Conservation (phyloP, 2,113 vertebrate genomes). For the Proterorhinus semilunaris region DNA sequence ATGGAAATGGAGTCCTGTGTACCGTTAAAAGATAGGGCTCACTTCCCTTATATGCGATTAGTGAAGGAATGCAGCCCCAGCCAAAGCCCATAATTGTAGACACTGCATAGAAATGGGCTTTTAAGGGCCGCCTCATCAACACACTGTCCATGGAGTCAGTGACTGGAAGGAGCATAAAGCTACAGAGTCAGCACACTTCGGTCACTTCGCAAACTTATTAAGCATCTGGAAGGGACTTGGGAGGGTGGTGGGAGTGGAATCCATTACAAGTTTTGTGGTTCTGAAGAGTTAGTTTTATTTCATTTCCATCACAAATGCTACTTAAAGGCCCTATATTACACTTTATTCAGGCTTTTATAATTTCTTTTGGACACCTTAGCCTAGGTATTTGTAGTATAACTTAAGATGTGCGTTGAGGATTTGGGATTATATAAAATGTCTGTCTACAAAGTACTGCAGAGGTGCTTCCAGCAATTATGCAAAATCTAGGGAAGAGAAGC, state of each 20-base stretch:
- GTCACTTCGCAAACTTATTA: slow-evolving; percentile 27
- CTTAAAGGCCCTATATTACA: background rate
- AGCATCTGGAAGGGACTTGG: slow-evolving; percentile 16
- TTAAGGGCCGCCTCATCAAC: slow-evolving; percentile 81
- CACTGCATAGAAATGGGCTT: slow-evolving; percentile 82
- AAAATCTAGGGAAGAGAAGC: too few relatives aligned
- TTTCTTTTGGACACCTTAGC: too few relatives aligned
- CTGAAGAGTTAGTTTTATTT: too few relatives aligned
- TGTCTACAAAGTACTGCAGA: too few relatives aligned
- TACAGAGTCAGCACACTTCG: slow-evolving; percentile 76
- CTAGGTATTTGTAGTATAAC: too few relatives aligned
- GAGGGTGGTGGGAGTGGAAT: background rate
- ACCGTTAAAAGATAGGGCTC: slow-evolving; percentile 82
- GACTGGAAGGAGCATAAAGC: slow-evolving; percentile 76
- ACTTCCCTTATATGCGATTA: slow-evolving; percentile 86
- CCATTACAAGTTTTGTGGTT: background rate
- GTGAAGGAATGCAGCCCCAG: slow-evolving; percentile 78
- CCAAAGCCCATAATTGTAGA: slow-evolving; percentile 87
- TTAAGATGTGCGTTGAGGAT: too few relatives aligned
- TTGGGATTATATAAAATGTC: too few relatives aligned
- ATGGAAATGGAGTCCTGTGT: slow-evolving; percentile 84
- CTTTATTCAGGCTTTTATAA: background rate
- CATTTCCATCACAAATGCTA: too few relatives aligned
- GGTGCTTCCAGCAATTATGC: too few relatives aligned
- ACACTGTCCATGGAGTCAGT: slow-evolving; percentile 41